A percentile compares a stretch with the other conserved stretches of the same genome.
These are phyloP conservation scores for Drosophila melanica DNA, from an alignment of 1,140 invertebrate genomes.

Conservation along the genomic window DNA sequence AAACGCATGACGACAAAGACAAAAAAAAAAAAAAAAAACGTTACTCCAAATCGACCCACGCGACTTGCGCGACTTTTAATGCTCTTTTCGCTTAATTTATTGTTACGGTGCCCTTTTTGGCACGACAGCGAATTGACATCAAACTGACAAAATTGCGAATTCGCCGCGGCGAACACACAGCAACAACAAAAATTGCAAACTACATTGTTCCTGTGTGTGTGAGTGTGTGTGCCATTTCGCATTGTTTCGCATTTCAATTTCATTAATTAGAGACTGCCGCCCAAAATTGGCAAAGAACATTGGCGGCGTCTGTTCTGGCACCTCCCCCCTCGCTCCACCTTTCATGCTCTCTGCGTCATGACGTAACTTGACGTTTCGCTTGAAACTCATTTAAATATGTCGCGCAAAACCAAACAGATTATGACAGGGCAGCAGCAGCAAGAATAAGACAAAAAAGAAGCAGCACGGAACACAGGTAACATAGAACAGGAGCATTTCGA, in stretches of 20 bases:
- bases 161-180: conserved; percentile 9
- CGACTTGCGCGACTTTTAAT: conserved; percentile 23
- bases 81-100: conserved; percentile 46
- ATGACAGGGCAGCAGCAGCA: conserved; percentile 34
- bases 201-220: conserved; percentile 1
- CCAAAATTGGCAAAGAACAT: conserved; percentile 54
- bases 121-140: conserved; percentile 48
- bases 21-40: not conserved
- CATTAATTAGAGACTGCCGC: conserved; percentile 45
- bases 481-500: conserved; percentile 8
- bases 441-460: not conserved
- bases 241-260: conserved; percentile 52
- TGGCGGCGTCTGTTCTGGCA: conserved; percentile 23
- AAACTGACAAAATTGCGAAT: conserved; percentile 48
- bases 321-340: not conserved
- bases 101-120: conserved; percentile 37
- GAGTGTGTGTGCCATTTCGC: conserved; percentile 38
- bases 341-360: conserved; percentile 18
- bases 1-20: conserved; percentile 13
- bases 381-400: conserved; percentile 60
- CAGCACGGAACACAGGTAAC: conserved; percentile 29
- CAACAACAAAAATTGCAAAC: conserved; percentile 5
- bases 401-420: conserved; percentile 44
- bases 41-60: conserved; percentile 40
- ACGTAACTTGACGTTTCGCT: conserved; percentile 55